These are phyloP conservation scores for Enteromius thamalakanensis DNA, from an alignment of 2,797 vertebrate genomes.

Conservation along the genomic window DNA sequence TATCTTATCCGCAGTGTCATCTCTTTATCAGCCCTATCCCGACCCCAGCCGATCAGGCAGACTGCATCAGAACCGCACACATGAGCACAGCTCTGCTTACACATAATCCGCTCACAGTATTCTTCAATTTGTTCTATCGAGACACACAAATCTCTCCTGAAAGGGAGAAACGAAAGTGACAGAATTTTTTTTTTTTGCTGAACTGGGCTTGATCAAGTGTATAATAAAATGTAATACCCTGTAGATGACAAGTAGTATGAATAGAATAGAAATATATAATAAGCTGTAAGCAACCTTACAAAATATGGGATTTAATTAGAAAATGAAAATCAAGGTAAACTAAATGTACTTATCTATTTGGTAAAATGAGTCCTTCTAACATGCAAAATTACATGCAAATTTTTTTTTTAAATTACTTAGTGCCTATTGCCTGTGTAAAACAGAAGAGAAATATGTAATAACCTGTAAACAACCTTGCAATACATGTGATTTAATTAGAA, in stretches of 20 bases:
- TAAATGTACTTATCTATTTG: background rate
- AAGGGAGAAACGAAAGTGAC: background rate
- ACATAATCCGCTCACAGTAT: conserved; percentile 40
- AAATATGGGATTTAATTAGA: background rate
- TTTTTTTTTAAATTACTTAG: background rate
- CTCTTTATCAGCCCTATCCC: conserved; percentile 70
- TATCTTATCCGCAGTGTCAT: conserved; percentile 77
- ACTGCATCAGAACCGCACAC: conserved; percentile 46
- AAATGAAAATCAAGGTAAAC: background rate
- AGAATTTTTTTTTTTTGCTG: background rate
- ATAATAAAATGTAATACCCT: background rate
- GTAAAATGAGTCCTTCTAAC: background rate
- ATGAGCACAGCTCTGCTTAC: conserved; percentile 32
- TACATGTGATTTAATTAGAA: too few relatives aligned
- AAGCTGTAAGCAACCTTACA: background rate
- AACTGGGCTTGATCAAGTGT: background rate
- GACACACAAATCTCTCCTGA: conserved; percentile 1
- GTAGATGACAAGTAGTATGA: background rate
- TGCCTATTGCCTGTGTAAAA: background rate
- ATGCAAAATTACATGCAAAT: background rate
- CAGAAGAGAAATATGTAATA: background rate
- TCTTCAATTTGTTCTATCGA: conserved; percentile 24
- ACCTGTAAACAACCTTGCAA: too few relatives aligned
- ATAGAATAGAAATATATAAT: background rate
- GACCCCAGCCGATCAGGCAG: conserved; percentile 52